Conservation (phyloP, 2,113 vertebrate species). For the Elanoides forficatus region DNA sequence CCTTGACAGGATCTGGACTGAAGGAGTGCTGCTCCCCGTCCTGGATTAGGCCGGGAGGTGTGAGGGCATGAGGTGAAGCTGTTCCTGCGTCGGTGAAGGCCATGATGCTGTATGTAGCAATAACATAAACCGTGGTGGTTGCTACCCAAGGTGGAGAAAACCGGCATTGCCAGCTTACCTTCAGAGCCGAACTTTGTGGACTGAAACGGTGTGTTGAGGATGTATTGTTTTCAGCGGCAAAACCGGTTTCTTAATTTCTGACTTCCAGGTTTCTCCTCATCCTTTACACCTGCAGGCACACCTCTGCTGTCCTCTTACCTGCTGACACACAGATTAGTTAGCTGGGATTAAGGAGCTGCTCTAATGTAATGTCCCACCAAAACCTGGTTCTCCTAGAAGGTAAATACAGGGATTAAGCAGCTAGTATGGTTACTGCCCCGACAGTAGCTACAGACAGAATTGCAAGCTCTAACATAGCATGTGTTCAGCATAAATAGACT, state of each 20-base stretch:
- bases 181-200: fast-evolving
- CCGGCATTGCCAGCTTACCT: fast-evolving
- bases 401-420: background rate
- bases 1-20: background rate
- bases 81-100: background rate
- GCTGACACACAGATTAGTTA: fast-evolving
- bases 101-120: fast-evolving
- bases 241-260: background rate
- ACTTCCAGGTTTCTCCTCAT: background rate
- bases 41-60: background rate
- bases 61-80: background rate
- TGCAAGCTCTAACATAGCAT: background rate
- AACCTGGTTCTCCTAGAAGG: background rate
- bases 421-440: fast-evolving
- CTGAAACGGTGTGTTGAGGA: fast-evolving
- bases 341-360: background rate
- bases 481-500: fast-evolving
- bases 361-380: background rate
- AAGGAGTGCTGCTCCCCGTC: background rate
- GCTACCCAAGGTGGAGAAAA: background rate
- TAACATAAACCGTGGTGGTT: fast-evolving
- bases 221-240: background rate
- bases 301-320: background rate
- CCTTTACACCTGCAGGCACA: too few species aligned
- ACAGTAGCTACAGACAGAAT: fast-evolving